Base-by-base conservation (phyloP, 64 coral and sea anemone species). In the Pocillopora damicornis region DNA sequence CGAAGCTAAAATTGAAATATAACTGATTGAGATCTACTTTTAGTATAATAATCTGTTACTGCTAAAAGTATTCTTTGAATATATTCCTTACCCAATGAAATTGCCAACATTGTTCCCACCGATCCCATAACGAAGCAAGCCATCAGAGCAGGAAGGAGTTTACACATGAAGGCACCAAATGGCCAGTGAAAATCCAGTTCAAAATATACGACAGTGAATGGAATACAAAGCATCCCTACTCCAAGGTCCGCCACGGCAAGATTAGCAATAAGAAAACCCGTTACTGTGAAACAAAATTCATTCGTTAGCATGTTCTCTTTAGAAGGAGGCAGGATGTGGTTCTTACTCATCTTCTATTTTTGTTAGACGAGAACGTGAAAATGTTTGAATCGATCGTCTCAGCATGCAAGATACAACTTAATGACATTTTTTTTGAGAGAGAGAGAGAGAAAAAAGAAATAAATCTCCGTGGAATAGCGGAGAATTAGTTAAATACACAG, bases 181-280 rank as follows among this genome's bases (percentile, higher is more conserved):
- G 92, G 88, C 94, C 94, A 96, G 78, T 82, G 42, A 81, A 90
- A 96, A 1, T 88, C 15, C 20, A 96, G 83, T 63, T 96, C 94
- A 78, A 83, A 96, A 30, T 90, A 87, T 1, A 96, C 91, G 37
- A 96, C 88, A 37, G 94, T 96, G 63, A 96, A 96, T 1, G 94
- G 91, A 34, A 96, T 96, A 62, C 94, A 96, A 34, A 96, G 67
- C 22, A 96, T 62, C 30, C 94, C 94, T 6, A 96, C 94, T 35
- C 94, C 94, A 45, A 96, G 89, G 35, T 96, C 94, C 37, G 94
- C 94, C 51, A 96, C 69, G 13, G 94, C 94, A 20, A 96, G 88
- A 61, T 96, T 96, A 1, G 92, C 94, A 17, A 96, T 96, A 35
- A 96, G 73, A 79, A 90, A 96, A 35, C 94, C 94, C 17, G 91